These are phyloP conservation scores for Acropora tenuis DNA, from an alignment of 64 coral and sea anemone genomes.

Conservation along the genomic window DNA sequence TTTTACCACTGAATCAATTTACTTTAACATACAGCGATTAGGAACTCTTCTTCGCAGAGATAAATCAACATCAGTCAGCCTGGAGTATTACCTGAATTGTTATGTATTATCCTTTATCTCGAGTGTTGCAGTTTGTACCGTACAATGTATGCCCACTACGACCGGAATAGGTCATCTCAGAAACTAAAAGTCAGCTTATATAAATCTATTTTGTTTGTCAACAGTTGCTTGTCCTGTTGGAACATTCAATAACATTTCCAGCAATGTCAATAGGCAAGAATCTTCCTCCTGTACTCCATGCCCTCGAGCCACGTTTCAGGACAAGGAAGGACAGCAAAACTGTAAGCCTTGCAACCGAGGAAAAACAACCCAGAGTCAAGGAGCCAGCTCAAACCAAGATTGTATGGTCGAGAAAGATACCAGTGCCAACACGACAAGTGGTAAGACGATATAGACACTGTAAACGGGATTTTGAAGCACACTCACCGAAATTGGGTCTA, in stretches of 20 bases:
- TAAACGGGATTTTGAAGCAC: not conserved
- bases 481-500: too few relatives aligned
- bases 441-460: not conserved
- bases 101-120: not conserved
- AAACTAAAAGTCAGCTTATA: too few relatives aligned
- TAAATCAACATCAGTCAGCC: not conserved
- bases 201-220: not conserved
- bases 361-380: slow-evolving; percentile 3
- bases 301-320: slow-evolving; percentile 22
- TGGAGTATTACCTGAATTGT: not conserved
- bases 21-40: not conserved
- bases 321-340: not conserved
- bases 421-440: not conserved
- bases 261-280: not conserved
- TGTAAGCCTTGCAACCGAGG: slow-evolving; percentile 11
- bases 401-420: not conserved
- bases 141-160: not conserved
- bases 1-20: not conserved
- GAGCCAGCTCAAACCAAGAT: not conserved
- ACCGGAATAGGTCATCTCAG: too few relatives aligned
- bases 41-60: not conserved
- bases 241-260: not conserved
- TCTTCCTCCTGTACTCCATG: slow-evolving; percentile 25
- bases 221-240: slow-evolving; percentile 46
- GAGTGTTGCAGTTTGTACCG: not conserved